Percentiles rank a stretch among this genome's conserved stretches.
Conservation (phyloP, 2,797 vertebrate genomes). For the Ceryle rudis region DNA sequence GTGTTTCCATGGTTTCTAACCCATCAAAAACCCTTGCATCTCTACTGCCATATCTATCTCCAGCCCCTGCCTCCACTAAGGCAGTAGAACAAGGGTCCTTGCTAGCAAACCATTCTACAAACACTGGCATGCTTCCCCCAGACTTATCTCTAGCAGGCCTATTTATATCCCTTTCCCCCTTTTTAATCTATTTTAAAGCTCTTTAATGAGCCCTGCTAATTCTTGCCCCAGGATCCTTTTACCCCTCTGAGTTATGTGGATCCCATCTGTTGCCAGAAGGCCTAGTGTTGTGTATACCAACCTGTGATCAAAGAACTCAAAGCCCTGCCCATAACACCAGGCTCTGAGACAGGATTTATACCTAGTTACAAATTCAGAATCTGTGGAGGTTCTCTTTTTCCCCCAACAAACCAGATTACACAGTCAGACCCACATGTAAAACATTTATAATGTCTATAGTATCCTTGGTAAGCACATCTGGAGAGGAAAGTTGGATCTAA, state of each 20-base stretch:
- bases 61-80: too few relatives aligned
- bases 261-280: too few relatives aligned
- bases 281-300: neutral
- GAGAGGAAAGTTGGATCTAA: neutral
- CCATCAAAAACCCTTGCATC: too few relatives aligned
- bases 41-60: too few relatives aligned
- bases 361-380: neutral
- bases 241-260: neutral
- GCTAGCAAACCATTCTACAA: too few relatives aligned
- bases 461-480: neutral
- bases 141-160: too few relatives aligned
- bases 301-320: neutral
- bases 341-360: neutral
- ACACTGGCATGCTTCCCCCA: too few relatives aligned
- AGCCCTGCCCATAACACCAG: neutral
- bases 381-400: neutral
- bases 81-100: too few relatives aligned
- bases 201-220: neutral
- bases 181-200: neutral
- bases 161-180: too few relatives aligned
- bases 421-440: neutral
- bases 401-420: accelerated
- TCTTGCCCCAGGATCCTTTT: neutral
- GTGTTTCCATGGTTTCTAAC: too few relatives aligned
- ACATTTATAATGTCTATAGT: neutral